These are phyloP conservation scores for Limenitis arthemis DNA, from an alignment of 2,888 invertebrate species.

Conservation along the genomic window DNA sequence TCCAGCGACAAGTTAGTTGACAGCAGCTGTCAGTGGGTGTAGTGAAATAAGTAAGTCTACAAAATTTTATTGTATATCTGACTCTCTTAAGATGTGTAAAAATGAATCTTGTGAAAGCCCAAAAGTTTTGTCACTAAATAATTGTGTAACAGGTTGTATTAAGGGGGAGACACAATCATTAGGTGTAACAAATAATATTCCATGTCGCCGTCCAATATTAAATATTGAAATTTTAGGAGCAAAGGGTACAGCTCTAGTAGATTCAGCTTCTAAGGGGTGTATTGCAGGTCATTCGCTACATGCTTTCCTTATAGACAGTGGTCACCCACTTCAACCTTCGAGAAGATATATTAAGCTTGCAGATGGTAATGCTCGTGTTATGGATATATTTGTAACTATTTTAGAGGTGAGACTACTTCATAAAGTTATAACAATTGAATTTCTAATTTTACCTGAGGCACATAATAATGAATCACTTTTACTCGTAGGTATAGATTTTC, in stretches of 20 bases:
- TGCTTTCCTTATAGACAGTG: constrained; percentile 4
- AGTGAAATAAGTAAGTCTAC: too few relatives aligned
- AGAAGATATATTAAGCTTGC: constrained; percentile 1
- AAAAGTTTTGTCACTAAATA: not conserved
- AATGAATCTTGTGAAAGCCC: not conserved
- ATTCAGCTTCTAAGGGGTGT: constrained; percentile 5
- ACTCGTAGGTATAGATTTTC: too few relatives aligned
- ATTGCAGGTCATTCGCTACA: constrained; percentile 9
- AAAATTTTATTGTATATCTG: too few relatives aligned
- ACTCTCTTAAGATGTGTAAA: too few relatives aligned
- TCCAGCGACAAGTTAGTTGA: too few relatives aligned
- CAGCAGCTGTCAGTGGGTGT: too few relatives aligned
- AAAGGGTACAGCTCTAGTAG: not conserved
- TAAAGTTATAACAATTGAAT: not conserved
- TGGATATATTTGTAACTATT: constrained; percentile 2
- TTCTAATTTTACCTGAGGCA: not conserved
- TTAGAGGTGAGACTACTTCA: not conserved
- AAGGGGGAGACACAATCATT: not conserved
- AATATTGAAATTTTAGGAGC: not conserved
- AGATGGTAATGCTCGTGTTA: constrained; percentile 1
- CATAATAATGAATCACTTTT: not conserved
- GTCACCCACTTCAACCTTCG: constrained; percentile 2
- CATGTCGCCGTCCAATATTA: not conserved
- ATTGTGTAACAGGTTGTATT: not conserved
- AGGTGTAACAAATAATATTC: not conserved